These are phyloP conservation scores for Orthosia incerta DNA, from an alignment of 2,888 invertebrate species.

Conservation along the genomic window DNA sequence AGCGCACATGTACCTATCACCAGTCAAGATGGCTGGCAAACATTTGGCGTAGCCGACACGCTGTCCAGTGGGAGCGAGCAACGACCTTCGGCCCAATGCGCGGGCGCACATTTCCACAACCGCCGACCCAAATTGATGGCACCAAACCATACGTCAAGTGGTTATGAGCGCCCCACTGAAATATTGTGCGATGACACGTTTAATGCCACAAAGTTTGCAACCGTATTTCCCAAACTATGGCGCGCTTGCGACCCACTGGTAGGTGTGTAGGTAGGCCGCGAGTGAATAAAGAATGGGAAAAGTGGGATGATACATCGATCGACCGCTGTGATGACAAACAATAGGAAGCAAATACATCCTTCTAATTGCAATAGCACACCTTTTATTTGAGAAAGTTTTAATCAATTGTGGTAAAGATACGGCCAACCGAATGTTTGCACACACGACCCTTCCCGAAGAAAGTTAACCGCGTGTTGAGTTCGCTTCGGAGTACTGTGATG, in stretches of 20 bases:
- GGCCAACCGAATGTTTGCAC: too few species aligned
- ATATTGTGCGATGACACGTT: constrained; percentile 63
- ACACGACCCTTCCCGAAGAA: too few species aligned
- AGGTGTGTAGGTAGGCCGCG: too few species aligned
- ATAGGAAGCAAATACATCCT: background rate
- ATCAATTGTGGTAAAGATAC: too few species aligned
- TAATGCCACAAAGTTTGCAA: constrained; percentile 44
- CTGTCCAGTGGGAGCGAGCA: constrained; percentile 77
- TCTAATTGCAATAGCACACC: background rate
- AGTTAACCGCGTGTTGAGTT: too few species aligned
- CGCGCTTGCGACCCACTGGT: background rate
- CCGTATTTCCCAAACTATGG: constrained; percentile 6
- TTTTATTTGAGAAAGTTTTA: background rate
- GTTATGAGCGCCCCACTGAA: constrained; percentile 64
- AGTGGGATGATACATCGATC: background rate
- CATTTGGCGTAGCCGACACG: constrained; percentile 78
- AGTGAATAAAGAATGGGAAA: background rate
- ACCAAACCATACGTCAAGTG: constrained; percentile 67
- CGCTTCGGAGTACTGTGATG: too few species aligned
- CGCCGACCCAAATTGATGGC: constrained; percentile 75
- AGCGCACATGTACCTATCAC: constrained; percentile 1
- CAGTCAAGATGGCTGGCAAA: constrained; percentile 48
- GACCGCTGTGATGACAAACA: background rate
- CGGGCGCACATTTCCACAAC: constrained; percentile 64
- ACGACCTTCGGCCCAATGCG: constrained; percentile 77